Conservation (phyloP, 2,797 vertebrate species). For the Anableps anableps region DNA sequence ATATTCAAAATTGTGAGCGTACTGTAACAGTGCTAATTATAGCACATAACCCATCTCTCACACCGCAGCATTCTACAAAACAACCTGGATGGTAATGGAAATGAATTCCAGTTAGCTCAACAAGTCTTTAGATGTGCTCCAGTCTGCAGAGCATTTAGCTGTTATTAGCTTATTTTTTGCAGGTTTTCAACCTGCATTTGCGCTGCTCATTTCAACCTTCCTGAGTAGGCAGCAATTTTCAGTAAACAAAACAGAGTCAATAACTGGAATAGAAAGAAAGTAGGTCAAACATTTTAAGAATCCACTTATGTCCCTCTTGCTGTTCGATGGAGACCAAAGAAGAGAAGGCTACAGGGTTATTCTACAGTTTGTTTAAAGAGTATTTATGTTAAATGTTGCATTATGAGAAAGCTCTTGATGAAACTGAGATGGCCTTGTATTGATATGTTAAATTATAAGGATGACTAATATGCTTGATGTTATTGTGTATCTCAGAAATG, state of each 20-base stretch:
- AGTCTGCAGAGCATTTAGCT: not conserved
- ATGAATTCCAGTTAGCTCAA: conserved; percentile 2
- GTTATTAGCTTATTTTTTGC: conserved; percentile 1
- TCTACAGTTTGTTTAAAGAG: not conserved
- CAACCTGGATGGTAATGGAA: conserved; percentile 14
- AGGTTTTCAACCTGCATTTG: conserved; percentile 4
- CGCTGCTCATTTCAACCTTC: not conserved
- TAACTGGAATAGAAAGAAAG: not conserved
- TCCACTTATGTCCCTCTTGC: not conserved
- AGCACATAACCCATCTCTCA: conserved; percentile 26
- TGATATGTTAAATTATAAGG: not conserved
- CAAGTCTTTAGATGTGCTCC: not conserved
- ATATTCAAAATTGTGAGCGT: conserved; percentile 62
- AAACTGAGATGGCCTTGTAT: not conserved
- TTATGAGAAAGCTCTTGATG: not conserved
- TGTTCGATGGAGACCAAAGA: not conserved
- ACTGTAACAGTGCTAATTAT: conserved; percentile 46
- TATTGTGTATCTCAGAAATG: not conserved
- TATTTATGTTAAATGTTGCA: not conserved
- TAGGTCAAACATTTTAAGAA: not conserved
- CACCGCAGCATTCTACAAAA: conserved; percentile 17
- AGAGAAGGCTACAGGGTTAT: not conserved
- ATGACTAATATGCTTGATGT: not conserved
- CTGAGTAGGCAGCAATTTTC: not conserved
- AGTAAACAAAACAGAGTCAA: conserved; percentile 3